Percentiles rank a stretch among this genome's conserved stretches.
phyloP scores from a whole-genome alignment of 2,113 vertebrate genomes.

The Arenaria interpres region DNA sequence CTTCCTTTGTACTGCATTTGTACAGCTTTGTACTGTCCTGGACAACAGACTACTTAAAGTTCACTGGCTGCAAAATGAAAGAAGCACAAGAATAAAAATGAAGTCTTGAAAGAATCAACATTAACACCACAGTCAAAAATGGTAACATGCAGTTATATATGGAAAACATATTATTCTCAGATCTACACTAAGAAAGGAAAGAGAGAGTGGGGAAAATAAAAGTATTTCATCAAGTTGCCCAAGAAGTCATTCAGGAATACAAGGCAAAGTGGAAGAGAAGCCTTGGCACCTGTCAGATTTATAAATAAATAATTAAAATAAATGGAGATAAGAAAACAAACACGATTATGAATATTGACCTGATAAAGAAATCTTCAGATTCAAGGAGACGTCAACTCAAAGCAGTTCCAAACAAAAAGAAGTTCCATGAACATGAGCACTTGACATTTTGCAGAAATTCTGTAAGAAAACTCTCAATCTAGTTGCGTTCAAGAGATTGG shows the following conservation, averaged over 20 bases:
- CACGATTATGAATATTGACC: not conserved
- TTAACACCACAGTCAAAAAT: not conserved
- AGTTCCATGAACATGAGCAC: not conserved
- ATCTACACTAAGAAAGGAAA: not conserved
- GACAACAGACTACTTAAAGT: not conserved
- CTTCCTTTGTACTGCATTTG: not conserved
- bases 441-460: not conserved
- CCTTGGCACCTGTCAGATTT: not conserved
- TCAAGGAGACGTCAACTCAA: not conserved
- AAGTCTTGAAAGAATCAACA: not conserved
- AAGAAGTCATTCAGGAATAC: not conserved
- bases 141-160: not conserved
- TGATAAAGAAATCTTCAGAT: not conserved
- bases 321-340: not conserved
- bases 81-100: not conserved
- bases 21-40: too few species aligned
- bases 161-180: not conserved
- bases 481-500: not conserved
- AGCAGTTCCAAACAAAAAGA: not conserved
- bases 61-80: not conserved
- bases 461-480: not conserved
- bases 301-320: not conserved
- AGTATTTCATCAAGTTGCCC: not conserved
- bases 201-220: not conserved
- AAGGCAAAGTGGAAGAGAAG: not conserved